Base-by-base conservation (phyloP, 2,888 invertebrate species). In the Rhagonycha lutea region DNA sequence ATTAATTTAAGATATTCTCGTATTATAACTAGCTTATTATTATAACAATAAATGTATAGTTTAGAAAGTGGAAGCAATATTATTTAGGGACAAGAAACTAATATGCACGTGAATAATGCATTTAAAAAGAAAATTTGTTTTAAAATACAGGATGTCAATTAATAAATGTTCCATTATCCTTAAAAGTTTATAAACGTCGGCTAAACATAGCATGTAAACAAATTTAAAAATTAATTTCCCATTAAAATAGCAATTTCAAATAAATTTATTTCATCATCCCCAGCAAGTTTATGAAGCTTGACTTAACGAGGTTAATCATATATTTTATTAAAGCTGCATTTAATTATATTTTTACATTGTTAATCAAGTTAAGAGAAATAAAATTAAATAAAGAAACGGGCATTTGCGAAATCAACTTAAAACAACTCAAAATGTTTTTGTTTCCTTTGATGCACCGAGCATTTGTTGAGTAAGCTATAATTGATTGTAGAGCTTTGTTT, bases 401-500 rank as follows among this genome's bases (percentile, higher is more conserved):
- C n/a, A 65, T 65, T 26, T 23, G 12, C 63, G 63, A 65, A 65
- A 65, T 24, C 14, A 65, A 65, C 3, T 65, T 65, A 65, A 26
- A n/a, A 24, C 63, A 26, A 65, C 63, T 65, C 24, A 8, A 65
- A 65, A 65, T 24, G 14, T 26, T 65, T 65, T 65, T 65, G 18
- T 72, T 72, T 71, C 63, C 71, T 71, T 71, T 71, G 71, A 71
- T 71, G 61, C 32, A 28, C 63, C 60, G 63, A 62, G 23, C 62
- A 62, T 62, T 67, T 61, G 69, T 69, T 28, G 69, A 70, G 74
- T 32, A 74, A 23, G 69, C 14, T 63, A 29, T 67, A 74, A 74
- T 74, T 74, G 69, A 74, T 74, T 67, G 74, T 62, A 63, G 60
- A 61, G 69, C 70, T 74, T 70, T 63, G 69, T 69, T 74, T n/a